A percentile compares a stretch with the other conserved stretches of the same genome.
Conservation (phyloP, 1,140 invertebrate species). For the Eciton burchellii region DNA sequence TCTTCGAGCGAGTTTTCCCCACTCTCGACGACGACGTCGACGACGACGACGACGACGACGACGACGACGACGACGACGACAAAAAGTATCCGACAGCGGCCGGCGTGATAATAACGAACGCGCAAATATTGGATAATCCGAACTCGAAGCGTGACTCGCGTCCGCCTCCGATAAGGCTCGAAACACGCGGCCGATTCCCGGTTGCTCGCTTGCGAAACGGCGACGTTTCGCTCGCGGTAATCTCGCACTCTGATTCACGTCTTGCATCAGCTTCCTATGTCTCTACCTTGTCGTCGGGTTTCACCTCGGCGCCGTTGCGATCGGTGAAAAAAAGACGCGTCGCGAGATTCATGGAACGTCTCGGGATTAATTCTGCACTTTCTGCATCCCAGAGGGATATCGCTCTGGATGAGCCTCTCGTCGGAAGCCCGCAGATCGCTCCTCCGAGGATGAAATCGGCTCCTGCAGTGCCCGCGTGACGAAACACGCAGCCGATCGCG, state of each 20-base stretch:
- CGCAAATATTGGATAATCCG: constrained; percentile 45
- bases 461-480: neutral
- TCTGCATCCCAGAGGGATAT: constrained; percentile 1
- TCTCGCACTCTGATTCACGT: constrained; percentile 54
- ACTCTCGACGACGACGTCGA: neutral
- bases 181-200: constrained; percentile 15
- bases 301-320: constrained; percentile 18
- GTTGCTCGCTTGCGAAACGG: constrained; percentile 55
- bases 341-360: constrained; percentile 52
- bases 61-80: too few relatives aligned
- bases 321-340: constrained; percentile 15
- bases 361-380: constrained; percentile 43
- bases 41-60: too few relatives aligned
- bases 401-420: constrained; percentile 10
- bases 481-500: neutral
- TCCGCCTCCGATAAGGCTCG: constrained; percentile 55
- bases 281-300: constrained; percentile 1
- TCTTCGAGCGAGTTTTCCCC: neutral
- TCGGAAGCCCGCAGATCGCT: constrained; percentile 4
- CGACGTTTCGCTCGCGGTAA: constrained; percentile 17
- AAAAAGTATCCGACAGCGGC: neutral
- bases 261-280: constrained; percentile 50
- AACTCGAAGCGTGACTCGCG: constrained; percentile 10
- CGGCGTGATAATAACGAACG: constrained; percentile 14
- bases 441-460: neutral